Base-by-base conservation (phyloP, 1,140 invertebrate genomes). In the Chironomus striatipennis region DNA sequence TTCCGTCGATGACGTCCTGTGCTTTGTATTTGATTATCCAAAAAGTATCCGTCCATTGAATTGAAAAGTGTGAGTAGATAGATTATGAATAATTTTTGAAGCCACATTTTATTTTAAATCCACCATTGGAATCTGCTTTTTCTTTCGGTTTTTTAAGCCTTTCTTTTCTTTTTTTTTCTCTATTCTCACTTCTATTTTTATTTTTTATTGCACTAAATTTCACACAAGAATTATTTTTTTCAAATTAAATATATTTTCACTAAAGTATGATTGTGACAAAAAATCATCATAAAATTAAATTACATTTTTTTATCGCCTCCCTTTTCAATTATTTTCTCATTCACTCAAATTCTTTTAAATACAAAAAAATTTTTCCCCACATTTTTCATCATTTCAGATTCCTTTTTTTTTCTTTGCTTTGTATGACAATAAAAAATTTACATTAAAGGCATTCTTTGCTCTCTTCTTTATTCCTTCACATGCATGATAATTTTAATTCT, bases 71-170 rank as follows among this genome's bases (percentile, higher is more conserved):
- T 70, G 20, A 70, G 65, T 70, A 70, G 20, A 70, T 70, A 70
- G 65, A 70, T 21, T 70, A 70, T 70, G 65, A 70, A 70, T 70
- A 70, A 70, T 21, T 70, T 70, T 70, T 70, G 15, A 70, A 70
- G 65, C 65, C 65, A 70, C 65, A 70, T 70, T 70, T 70, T 70
- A 70, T 21, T 18, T 10, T 17, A 70, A 9, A 70, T 70, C 65
- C 65, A 21, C 7, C 65, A 70, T 20, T 9, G 17, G 65, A 18
- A 70, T 70, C 20, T 70, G 65, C 65, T 70, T 70, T 18, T 70
- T 5, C 18, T 70, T 18, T 70, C 20, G n/a, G n/a, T 18, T 18
- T 70, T 70, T 70, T 7, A n/a, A n/a, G 9, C 20, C 18, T 57
- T 57, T 12, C 7, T 57, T 70, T 21, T 8, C 65, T 70, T 70